Evolutionary conservation across 2,113 vertebrate species (phyloP).

Genomic region (Odontophorus gujanensis): DNA sequence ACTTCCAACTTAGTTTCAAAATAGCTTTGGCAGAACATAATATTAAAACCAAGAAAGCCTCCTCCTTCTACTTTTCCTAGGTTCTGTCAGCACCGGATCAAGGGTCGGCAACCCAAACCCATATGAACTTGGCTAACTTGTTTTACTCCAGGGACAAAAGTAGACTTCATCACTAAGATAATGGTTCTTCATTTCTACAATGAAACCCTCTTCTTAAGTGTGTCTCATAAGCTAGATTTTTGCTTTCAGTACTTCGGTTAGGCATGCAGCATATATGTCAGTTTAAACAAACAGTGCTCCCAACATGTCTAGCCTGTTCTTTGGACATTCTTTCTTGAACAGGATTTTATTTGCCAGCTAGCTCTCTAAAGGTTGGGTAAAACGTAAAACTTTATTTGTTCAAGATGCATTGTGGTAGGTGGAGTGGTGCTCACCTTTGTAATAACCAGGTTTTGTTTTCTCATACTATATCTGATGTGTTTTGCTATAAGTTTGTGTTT

Average conservation of each 20-base stretch:
- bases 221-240: background rate
- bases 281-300: background rate
- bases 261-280: background rate
- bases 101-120: background rate
- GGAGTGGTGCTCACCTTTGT: background rate
- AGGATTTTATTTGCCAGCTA: constrained; percentile 6
- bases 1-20: constrained; percentile 55
- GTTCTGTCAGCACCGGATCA: constrained; percentile 42
- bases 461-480: background rate
- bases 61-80: background rate
- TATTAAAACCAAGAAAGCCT: constrained; percentile 20
- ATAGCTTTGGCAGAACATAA: background rate
- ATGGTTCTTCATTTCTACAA: background rate
- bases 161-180: background rate
- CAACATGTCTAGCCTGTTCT: background rate
- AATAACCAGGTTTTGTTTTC: background rate
- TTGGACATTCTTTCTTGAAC: constrained; percentile 23
- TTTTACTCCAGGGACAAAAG: background rate
- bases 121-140: background rate
- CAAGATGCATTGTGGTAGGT: background rate
- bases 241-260: background rate
- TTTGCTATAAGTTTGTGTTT: background rate
- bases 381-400: constrained; percentile 25
- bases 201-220: background rate
- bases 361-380: background rate